Evolutionary conservation across 2,113 vertebrate species (phyloP).

Genomic region (Gymnogyps californianus): DNA sequence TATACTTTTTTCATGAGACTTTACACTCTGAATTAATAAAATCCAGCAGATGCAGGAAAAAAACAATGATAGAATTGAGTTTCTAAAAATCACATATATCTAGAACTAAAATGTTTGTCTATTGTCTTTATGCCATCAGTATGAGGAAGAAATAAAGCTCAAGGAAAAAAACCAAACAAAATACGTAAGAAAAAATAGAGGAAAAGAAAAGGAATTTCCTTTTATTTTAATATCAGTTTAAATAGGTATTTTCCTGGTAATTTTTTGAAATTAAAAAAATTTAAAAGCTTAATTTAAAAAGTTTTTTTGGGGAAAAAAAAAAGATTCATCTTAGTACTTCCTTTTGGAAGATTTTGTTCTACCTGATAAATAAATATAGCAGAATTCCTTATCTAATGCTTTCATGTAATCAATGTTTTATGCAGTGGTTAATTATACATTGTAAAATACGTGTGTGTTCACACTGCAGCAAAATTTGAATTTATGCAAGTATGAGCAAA

Average conservation of each 20-base stretch:
- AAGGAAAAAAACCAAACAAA: not conserved
- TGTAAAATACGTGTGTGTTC: not conserved
- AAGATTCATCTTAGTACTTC: not conserved
- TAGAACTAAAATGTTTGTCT: not conserved
- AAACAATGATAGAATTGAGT: not conserved
- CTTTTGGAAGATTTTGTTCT: not conserved
- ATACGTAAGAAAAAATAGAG: not conserved
- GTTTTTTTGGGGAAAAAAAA: accelerated
- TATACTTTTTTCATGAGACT: not conserved
- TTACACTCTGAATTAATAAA: not conserved
- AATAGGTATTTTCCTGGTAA: not conserved
- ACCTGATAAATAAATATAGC: not conserved
- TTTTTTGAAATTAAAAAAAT: not conserved
- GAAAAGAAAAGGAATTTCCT: not conserved
- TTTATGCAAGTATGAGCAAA: not conserved
- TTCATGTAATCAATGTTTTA: not conserved
- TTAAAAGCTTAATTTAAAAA: not conserved
- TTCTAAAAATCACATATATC: not conserved
- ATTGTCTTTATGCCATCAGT: not conserved
- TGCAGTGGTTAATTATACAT: not conserved
- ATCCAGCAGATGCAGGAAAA: not conserved
- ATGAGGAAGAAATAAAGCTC: not conserved
- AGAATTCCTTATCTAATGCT: not conserved
- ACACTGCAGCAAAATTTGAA: not conserved
- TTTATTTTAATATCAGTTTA: not conserved